Base-by-base conservation (phyloP, 2,888 invertebrate species). In the Drosophila rellima region DNA sequence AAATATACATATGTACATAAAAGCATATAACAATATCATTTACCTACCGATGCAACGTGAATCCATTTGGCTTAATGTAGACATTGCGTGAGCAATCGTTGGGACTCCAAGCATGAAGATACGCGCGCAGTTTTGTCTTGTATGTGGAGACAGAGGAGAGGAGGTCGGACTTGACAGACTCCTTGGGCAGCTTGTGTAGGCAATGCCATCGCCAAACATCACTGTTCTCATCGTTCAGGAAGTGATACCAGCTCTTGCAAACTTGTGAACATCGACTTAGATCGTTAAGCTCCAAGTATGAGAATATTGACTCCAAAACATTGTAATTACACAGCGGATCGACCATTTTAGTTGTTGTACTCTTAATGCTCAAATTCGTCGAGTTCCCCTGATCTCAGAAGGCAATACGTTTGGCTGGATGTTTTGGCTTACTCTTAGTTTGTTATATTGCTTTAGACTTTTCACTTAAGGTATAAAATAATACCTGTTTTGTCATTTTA, bases 31-130 rank as follows among this genome's bases (percentile, higher is more conserved):
- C 11, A 47, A 33, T n/a, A 33, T 20, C 3, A 40, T 48, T 31
- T 44, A 33, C 59, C 61, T 87, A 95, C 95, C 95, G 95, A 94
- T 99, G 99, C 87, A 99, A 94, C 18, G 99, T 99, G 92, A 99
- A 99, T 75, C 98, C 98, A 93, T 98, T 98, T 26, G 97, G 96
- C 93, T 98, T 98, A 59, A 99, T 96, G 92, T 97, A 99, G 91
- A 99, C 97, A 93, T 99, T 98, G 91, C 98, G 95, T 52, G 99
- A 99, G 92, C 98, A 98, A 92, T 99, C 99, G 92, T 96, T 96
- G 10, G 98, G 97, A 93, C 98, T 99, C 99, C 99, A 99, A 0
- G 99, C 97, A 93, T 98, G 97, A 91, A 96, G 96, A 93, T 96
- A 98, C 13, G 99, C 98, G 88, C 97, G 94, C 75, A 99, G 94